phyloP scores from a whole-genome alignment of 2,888 invertebrate species.

The Philonicus albiceps region DNA sequence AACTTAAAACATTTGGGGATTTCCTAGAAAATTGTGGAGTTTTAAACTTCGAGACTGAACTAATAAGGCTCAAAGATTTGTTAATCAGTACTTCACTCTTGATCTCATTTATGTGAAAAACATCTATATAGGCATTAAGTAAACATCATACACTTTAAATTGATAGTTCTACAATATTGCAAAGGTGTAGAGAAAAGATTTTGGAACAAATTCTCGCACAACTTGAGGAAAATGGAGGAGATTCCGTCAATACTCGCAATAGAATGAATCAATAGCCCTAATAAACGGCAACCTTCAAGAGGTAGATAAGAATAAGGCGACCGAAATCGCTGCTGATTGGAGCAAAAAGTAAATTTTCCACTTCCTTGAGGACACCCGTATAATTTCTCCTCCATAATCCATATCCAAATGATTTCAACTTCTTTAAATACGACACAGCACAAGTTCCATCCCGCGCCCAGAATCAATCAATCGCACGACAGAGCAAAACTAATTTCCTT shows the following conservation, averaged over 20 bases:
- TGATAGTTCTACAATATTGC: not conserved
- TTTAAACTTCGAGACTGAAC: too few species aligned
- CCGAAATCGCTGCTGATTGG: not conserved
- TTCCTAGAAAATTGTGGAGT: too few species aligned
- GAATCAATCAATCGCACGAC: slow-evolving; percentile 26
- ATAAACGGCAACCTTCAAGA: not conserved
- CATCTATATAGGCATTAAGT: too few species aligned
- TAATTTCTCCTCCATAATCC: not conserved
- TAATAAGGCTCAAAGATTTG: too few species aligned
- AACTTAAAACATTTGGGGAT: too few species aligned
- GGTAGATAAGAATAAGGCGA: not conserved
- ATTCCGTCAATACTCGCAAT: not conserved
- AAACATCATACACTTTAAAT: too few species aligned
- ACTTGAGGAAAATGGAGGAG: not conserved
- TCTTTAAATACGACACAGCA: not conserved
- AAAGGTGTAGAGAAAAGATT: not conserved
- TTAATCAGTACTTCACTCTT: too few species aligned
- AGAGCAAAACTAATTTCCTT: slow-evolving; percentile 36
- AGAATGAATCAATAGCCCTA: not conserved
- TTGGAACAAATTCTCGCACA: not conserved
- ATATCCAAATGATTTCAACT: not conserved
- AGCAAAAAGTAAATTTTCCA: not conserved
- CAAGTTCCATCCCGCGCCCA: not conserved
- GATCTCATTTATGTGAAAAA: too few species aligned
- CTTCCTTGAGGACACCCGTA: not conserved